Evolutionary conservation across 2,888 invertebrate genomes (phyloP).

Genomic region (Disparrhopalites patrizii): DNA sequence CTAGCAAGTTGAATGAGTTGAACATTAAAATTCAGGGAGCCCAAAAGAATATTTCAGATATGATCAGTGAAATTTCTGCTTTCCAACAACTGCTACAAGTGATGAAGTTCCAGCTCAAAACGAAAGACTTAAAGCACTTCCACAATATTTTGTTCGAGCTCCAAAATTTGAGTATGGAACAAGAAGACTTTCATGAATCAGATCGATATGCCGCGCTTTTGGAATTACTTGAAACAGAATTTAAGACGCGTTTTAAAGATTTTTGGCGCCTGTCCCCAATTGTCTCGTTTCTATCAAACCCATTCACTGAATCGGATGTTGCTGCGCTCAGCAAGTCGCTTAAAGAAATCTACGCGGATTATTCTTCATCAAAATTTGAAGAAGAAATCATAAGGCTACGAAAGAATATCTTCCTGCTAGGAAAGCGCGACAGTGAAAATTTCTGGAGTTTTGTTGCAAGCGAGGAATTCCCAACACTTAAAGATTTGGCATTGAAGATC

Average conservation of each 20-base stretch:
- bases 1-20: not conserved
- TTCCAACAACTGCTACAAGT: not conserved
- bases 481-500: not conserved
- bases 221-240: not conserved
- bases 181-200: not conserved
- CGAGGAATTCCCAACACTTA: not conserved
- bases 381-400: not conserved
- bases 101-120: not conserved
- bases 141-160: not conserved
- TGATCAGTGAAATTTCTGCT: not conserved
- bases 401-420: not conserved
- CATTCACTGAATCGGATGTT: not conserved
- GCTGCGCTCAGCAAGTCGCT: no score
- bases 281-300: not conserved
- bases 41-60: not conserved
- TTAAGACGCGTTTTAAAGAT: not conserved
- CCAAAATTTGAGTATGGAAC: not conserved
- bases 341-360: no score
- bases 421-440: not conserved
- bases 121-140: not conserved
- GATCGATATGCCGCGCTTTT: not conserved
- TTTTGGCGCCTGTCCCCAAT: not conserved
- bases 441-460: not conserved
- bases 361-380: not conserved
- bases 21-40: not conserved